phyloP scores from a whole-genome alignment of 2,888 invertebrate species.

The Thyatira batis region DNA sequence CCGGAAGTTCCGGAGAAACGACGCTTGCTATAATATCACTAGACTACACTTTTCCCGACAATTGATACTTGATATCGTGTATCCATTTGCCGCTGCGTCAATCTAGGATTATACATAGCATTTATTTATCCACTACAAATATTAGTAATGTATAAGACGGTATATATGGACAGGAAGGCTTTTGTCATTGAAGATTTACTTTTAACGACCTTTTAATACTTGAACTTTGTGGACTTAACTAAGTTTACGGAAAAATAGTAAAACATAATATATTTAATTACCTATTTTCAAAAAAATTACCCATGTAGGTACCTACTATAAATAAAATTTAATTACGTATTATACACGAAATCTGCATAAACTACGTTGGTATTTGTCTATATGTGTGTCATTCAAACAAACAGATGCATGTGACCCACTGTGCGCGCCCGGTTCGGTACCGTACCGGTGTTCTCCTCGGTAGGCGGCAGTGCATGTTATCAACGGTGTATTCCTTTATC shows the following conservation, averaged over 20 bases:
- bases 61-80: constrained; percentile 53
- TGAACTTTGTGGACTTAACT: too few relatives aligned
- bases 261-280: too few relatives aligned
- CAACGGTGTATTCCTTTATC: constrained; percentile 19
- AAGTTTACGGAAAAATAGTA: too few relatives aligned
- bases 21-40: constrained; percentile 19
- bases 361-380: constrained; percentile 8
- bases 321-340: neutral
- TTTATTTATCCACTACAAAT: too few relatives aligned
- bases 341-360: too few relatives aligned
- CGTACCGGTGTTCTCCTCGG: neutral
- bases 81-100: constrained; percentile 30
- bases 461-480: constrained; percentile 15
- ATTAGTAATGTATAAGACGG: too few relatives aligned
- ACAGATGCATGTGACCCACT: constrained; percentile 14
- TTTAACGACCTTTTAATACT: too few relatives aligned
- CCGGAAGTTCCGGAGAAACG: constrained; percentile 67
- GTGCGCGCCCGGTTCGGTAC: constrained; percentile 6
- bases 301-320: too few relatives aligned
- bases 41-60: constrained; percentile 35
- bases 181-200: too few relatives aligned
- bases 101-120: constrained; percentile 7
- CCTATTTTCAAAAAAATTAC: too few relatives aligned
- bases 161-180: too few relatives aligned
- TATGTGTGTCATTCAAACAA: constrained; percentile 12